These are phyloP conservation scores for Panopea generosa DNA, from an alignment of 2,888 invertebrate species.

Conservation along the genomic window DNA sequence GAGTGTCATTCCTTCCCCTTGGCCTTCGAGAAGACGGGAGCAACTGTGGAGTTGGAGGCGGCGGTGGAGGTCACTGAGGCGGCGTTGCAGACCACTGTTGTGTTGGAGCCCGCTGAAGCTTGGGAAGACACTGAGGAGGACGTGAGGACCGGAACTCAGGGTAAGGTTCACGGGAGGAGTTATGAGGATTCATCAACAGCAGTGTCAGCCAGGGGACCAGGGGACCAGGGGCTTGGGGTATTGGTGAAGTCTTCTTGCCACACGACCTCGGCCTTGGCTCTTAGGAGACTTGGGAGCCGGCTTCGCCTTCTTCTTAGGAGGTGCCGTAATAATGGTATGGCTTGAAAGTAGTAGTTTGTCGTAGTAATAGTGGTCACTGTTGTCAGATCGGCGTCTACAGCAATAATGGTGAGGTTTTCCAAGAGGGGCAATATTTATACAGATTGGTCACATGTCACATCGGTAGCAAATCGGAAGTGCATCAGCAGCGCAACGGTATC, in stretches of 20 bases:
- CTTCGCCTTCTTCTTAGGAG: constrained; percentile 5
- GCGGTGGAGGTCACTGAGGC: constrained; percentile 2
- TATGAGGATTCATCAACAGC: constrained; percentile 2
- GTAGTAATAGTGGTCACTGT: constrained; percentile 1
- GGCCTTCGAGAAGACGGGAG: neutral
- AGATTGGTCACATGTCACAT: no score
- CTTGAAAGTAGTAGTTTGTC: constrained; percentile 1
- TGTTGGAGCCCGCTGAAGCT: no score
- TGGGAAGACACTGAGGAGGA: constrained; percentile 2
- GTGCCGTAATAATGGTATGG: neutral
- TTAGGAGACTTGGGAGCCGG: constrained; percentile 4
- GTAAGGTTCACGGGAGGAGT: no score
- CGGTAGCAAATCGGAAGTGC: no score
- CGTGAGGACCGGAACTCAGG: constrained; percentile 2
- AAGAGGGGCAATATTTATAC: no score
- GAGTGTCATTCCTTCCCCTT: neutral
- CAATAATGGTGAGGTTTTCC: no score
- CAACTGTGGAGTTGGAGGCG: neutral
- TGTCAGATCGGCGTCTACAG: constrained; percentile 1
- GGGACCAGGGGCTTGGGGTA: no score
- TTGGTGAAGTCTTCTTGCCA: no score
- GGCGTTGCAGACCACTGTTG: neutral
- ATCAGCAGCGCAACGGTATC: no score
- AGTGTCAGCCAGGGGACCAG: constrained; percentile 2
- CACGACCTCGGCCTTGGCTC: no score